phyloP scores from a whole-genome alignment of 2,888 invertebrate genomes.

The Diaprepes abbreviatus region DNA sequence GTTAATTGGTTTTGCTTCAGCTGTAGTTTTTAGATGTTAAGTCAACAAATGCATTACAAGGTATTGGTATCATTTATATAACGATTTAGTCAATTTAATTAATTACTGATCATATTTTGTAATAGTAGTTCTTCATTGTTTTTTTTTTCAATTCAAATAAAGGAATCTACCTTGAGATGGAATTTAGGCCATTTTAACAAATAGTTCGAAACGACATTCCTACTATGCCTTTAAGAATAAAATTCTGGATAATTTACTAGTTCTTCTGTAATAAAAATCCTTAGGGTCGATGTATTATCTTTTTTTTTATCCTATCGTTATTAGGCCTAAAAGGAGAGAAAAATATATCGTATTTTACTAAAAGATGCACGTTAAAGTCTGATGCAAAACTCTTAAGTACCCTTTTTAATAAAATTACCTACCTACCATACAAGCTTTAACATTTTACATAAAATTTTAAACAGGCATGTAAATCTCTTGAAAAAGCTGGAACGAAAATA shows the following conservation, averaged over 20 bases:
- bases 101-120: too few species aligned
- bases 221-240: background rate
- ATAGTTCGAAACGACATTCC: background rate
- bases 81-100: too few species aligned
- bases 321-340: background rate
- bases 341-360: background rate
- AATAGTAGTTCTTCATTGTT: too few species aligned
- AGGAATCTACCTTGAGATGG: too few species aligned
- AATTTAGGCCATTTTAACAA: background rate
- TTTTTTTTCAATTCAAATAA: too few species aligned
- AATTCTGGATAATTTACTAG: constrained; percentile 4
- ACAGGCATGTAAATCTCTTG: background rate
- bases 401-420: background rate
- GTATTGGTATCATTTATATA: too few species aligned
- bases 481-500: background rate
- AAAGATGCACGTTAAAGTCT: background rate
- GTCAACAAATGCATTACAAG: too few species aligned
- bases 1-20: too few species aligned
- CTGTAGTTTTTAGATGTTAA: too few species aligned
- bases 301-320: background rate
- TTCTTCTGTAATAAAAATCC: background rate
- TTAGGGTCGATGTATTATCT: background rate
- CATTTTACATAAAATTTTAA: background rate
- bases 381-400: background rate
- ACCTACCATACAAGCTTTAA: background rate